A percentile compares a stretch with the other conserved stretches of the same genome.
phyloP scores from a whole-genome alignment of 2,113 vertebrate species.

The Corvus hawaiiensis region DNA sequence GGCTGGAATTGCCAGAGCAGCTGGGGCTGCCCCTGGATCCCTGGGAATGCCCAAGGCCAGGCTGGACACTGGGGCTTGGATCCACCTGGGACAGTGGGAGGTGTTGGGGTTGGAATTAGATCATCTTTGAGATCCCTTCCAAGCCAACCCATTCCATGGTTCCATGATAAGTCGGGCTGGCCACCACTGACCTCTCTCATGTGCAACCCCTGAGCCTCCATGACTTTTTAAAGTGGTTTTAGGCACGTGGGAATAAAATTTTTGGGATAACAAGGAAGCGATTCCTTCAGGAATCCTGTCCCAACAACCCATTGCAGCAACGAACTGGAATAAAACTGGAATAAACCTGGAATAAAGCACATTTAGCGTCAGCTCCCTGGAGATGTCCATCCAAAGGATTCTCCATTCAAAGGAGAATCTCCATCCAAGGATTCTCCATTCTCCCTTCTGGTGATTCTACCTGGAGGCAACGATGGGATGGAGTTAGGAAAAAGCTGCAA shows the following conservation, averaged over 20 bases:
- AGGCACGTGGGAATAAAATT: background rate
- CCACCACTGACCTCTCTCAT: background rate
- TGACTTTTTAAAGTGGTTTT: background rate
- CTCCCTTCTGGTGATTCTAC: background rate
- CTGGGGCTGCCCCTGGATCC: background rate
- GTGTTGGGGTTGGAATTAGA: background rate
- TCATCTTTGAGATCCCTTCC: background rate
- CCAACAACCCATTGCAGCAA: background rate
- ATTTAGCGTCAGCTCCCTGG: background rate
- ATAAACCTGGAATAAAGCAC: background rate
- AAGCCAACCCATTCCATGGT: background rate
- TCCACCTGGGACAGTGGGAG: background rate
- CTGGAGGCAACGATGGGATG: background rate
- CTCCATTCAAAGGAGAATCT: no score
- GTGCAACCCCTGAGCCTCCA: background rate
- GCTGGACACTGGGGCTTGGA: background rate
- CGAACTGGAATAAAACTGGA: background rate
- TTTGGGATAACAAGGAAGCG: background rate
- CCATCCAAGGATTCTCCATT: background rate
- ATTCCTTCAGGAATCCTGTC: background rate
- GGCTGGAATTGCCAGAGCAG: background rate
- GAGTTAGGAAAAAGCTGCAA: background rate
- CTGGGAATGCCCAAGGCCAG: background rate
- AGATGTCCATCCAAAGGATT: background rate
- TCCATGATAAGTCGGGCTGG: no score